Percentiles rank a stretch among this genome's conserved stretches.
Evolutionary conservation across 2,113 vertebrate species (phyloP).

Genomic region (Desmodus rotundus): DNA sequence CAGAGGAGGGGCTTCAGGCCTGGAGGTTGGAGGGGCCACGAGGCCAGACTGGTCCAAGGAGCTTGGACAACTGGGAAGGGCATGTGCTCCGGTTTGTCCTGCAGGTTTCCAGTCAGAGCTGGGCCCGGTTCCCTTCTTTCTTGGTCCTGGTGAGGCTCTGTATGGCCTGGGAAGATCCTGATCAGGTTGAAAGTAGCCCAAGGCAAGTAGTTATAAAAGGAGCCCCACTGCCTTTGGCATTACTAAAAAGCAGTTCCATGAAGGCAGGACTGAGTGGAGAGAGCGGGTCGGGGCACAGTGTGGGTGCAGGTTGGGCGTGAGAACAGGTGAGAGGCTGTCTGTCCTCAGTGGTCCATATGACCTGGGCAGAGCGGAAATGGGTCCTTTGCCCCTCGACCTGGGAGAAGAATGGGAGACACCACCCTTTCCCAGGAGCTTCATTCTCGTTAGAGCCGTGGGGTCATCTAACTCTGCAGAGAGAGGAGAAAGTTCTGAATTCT

Average conservation of each 20-base stretch:
- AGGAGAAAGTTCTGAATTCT: neutral
- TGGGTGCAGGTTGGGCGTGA: fast-evolving
- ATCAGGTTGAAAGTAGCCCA: neutral
- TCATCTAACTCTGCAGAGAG: neutral
- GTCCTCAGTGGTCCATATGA: neutral
- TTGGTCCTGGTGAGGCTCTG: neutral
- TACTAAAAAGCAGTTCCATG: neutral
- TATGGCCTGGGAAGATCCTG: neutral
- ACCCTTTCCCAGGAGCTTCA: neutral
- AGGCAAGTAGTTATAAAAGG: neutral
- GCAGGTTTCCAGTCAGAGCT: neutral
- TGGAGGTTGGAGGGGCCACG: neutral
- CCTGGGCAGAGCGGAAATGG: neutral
- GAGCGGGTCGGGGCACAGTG: fast-evolving
- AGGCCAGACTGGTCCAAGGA: neutral
- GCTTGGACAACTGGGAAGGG: too few species aligned
- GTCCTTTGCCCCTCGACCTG: neutral
- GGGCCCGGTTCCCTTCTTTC: neutral
- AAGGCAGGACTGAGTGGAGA: neutral
- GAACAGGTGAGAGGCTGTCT: too few species aligned
- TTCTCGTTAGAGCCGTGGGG: neutral
- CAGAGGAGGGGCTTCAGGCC: neutral
- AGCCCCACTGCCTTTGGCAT: neutral
- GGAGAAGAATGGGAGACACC: neutral
- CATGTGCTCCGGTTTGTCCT: neutral